Evolutionary conservation across 1,140 invertebrate species (phyloP), one percentile per base, ranked within the genome.

Genomic region (Onthophagus taurus): DNA sequence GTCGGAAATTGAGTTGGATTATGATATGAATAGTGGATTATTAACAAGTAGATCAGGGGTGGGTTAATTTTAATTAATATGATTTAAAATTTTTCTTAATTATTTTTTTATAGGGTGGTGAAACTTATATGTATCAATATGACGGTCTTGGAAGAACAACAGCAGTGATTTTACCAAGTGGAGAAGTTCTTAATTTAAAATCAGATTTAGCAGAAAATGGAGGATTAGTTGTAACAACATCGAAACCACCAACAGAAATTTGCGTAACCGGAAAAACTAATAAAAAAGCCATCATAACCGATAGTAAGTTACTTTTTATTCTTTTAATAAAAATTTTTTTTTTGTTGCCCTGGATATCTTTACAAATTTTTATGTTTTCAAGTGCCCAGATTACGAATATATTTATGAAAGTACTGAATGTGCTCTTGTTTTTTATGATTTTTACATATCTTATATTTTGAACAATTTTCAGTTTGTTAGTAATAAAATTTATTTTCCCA

Each of bases 91-190:
- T 49, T 46, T 18, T 41, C 23, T 45, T 31, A 42, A 35, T 19
- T 52, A 16, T 47, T 42, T 38, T 51, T 47, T 67, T 74, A 30
- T 53, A 82, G 80, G 83, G 83, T 46, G 80, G 81, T n/a, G 78
- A 89, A 63, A 88, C 87, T 0, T 89, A 83, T 46, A 81, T 92
- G 44, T 95, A 93, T 59, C 81, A 85, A 55, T 95, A 94, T 53
- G 87, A 94, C 53, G 76, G 79, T 58, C 74, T 89, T 38, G 91
- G 90, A 4, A 74, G 91, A 19, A 78, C 92, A 4, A 81, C 79
- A 0, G 79, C 83, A 52, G 81, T 89, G 17, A 85, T 89, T 33
- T 72, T 93, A 54, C 89, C 91, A 13, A 93, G 88, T 48, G 91
- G 91, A 38, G 89, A 94, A 69, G 82, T 81, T 42, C 76, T 92